Conservation (phyloP, 1,140 invertebrate genomes). For the Dendrolimus punctatus region DNA sequence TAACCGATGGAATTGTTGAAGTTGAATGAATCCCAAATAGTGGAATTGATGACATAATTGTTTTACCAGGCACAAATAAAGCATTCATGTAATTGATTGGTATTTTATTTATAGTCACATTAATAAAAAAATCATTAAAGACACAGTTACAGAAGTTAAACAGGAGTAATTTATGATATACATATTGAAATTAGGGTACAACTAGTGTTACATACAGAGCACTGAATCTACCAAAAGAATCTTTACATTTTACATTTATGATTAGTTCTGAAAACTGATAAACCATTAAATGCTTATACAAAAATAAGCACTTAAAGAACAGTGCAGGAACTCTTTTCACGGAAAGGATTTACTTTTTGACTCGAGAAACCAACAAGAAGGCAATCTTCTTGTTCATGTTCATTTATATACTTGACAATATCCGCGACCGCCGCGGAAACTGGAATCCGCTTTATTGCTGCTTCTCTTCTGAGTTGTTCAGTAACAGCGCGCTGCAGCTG, state of each 20-base stretch:
- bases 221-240: no score
- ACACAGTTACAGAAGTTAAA: neutral
- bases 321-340: slow-evolving; percentile 94
- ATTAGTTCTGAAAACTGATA: no score
- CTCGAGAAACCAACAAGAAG: slow-evolving; percentile 96
- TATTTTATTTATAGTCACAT: slow-evolving; percentile 19
- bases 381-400: slow-evolving; percentile 95
- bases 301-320: slow-evolving; percentile 79
- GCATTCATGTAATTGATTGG: slow-evolving; percentile 24
- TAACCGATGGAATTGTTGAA: slow-evolving; percentile 20
- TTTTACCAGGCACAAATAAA: slow-evolving; percentile 55
- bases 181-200: neutral
- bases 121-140: slow-evolving; percentile 3
- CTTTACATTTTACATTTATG: no score
- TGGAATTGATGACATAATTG: slow-evolving; percentile 40
- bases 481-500: slow-evolving; percentile 94
- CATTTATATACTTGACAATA: slow-evolving; percentile 93
- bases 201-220: no score
- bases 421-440: slow-evolving; percentile 93
- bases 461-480: slow-evolving; percentile 94
- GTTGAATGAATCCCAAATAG: slow-evolving; percentile 17
- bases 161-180: neutral
- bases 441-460: slow-evolving; percentile 88
- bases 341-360: slow-evolving; percentile 97
- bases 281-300: slow-evolving; percentile 1